Evolutionary conservation across 2,113 vertebrate genomes (phyloP).

Genomic region (Toxotes jaculatrix): DNA sequence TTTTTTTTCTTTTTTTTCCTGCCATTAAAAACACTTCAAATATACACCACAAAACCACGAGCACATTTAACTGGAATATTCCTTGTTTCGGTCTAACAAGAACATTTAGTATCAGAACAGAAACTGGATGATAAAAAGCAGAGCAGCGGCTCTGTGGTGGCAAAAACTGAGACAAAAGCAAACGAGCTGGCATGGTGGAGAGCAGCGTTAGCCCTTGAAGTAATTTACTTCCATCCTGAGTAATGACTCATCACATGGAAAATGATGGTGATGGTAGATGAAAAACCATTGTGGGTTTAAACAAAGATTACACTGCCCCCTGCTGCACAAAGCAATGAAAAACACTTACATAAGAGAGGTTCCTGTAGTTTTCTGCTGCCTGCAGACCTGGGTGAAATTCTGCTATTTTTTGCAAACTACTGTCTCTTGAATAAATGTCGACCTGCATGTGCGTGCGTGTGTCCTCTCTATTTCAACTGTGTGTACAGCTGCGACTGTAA

Average conservation of each 20-base stretch:
- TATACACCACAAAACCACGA: neutral
- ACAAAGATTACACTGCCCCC: slow-evolving; percentile 66
- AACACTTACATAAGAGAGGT: slow-evolving; percentile 39
- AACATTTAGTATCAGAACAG: slow-evolving; percentile 15
- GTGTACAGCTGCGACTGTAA: neutral
- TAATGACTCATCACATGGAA: slow-evolving; percentile 74
- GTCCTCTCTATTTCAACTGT: neutral
- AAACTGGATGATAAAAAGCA: slow-evolving; percentile 24
- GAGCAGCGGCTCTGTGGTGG: neutral
- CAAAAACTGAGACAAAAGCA: slow-evolving; percentile 24
- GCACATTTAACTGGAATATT: neutral
- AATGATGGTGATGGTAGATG: slow-evolving; percentile 35
- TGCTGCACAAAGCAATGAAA: slow-evolving; percentile 44
- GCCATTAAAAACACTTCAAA: slow-evolving; percentile 18
- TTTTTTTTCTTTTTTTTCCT: neutral
- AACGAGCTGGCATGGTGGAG: slow-evolving; percentile 34
- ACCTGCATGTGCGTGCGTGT: neutral
- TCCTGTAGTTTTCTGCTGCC: neutral
- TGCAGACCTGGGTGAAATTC: neutral
- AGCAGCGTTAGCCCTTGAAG: slow-evolving; percentile 52
- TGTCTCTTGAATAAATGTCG: neutral
- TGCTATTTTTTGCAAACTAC: neutral
- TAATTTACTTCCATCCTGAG: slow-evolving; percentile 65
- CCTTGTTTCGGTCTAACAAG: slow-evolving; percentile 21
- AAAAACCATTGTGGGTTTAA: neutral